Evolutionary conservation across 2,888 invertebrate genomes (phyloP), one percentile per base, ranked within the genome.

Genomic region (Drosophila meridionalis): DNA sequence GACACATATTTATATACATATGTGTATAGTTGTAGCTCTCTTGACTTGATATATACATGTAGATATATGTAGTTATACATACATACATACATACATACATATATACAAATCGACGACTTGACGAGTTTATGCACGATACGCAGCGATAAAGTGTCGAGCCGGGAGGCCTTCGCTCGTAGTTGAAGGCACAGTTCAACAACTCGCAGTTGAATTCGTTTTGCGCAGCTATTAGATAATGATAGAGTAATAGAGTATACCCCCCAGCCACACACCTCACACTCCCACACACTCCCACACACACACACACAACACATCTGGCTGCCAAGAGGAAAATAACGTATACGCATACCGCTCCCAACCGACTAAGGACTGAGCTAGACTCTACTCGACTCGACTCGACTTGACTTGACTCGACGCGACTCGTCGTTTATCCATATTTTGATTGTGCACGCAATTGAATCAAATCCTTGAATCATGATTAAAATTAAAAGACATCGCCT

Each of bases 171-270:
- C 76, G 60, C 43, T 63, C 40, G 34, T 59, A 73, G 75, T 67
- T 77, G 47, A 78, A 76, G 78, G 68, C 73, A 72, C 73, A 76
- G 76, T 77, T 79, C 64, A 73, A 69, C 69, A 78, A 67, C 78
- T 77, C 48, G 76, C 9, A 64, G 71, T 77, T 80, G 63, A 73
- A 69, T 80, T 69, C 68, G 42, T 71, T 79, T 65, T 71, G 78
- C 80, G 61, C 56, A 53, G 67, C 65, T 69, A 66, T 80, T 76
- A 69, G 80, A 80, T 78, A 67, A 61, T 66, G 53, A 53, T 48
- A 55, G 58, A 63, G 26, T 43, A 52, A 52, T 52, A 52, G 52
- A 52, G 50, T 34, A 42, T 28, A 40, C 8, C 28, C 34, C 42
- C 50, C 20, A 32, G 32, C 11, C 34, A 11, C 50, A 52, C 50